Base-by-base conservation (phyloP, 2,797 vertebrate genomes). In the Mycteria americana region DNA sequence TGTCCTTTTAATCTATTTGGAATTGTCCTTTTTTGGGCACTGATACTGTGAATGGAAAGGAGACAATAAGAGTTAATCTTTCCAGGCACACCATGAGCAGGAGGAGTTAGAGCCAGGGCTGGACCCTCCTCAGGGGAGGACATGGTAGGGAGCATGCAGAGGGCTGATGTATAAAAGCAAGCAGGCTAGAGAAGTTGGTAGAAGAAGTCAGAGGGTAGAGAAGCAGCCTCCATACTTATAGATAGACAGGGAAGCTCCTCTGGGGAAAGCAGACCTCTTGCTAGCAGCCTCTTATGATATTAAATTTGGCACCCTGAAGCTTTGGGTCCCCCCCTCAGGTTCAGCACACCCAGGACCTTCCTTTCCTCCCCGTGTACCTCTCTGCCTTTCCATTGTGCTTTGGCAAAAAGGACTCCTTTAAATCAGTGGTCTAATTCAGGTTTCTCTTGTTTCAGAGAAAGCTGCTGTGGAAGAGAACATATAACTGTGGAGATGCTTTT, bases 281-380 rank as follows among this genome's bases (percentile, higher is more conserved):
- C 53, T 24, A 31, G 35, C 37, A 84, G 50, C 18, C 16, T 75
- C 63, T 84, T 63, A 7, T 8, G 18, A 37, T 50, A 35, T 5
- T 67, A 45, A 46, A 46, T 43, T 59, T 30, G 60, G 7, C 33
- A 74, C 10, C 11, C 46, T 50, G 46, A 62, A 83, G 30, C 7
- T 82, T 43, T 81, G 10, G 11, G 16, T 39, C 78, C 3, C 41
- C 11, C 16, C 24, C 82, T 51, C 41, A 74, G 43, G 39, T 70
- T 62, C 59, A 79, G 41, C 63, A 62, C 2, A 19, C 3, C 25
- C 51, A 77, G 68, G 59, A 50, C 43, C 14, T 67, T 45, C 10
- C 23, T 50, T 46, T 69, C n/a, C 45, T 50, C 11, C 19, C 9
- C 28, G 39, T 0, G 0, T 13, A 9, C 6, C 8, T 6, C 18